phyloP scores from a whole-genome alignment of 2,797 vertebrate species.

The Helostoma temminkii region DNA sequence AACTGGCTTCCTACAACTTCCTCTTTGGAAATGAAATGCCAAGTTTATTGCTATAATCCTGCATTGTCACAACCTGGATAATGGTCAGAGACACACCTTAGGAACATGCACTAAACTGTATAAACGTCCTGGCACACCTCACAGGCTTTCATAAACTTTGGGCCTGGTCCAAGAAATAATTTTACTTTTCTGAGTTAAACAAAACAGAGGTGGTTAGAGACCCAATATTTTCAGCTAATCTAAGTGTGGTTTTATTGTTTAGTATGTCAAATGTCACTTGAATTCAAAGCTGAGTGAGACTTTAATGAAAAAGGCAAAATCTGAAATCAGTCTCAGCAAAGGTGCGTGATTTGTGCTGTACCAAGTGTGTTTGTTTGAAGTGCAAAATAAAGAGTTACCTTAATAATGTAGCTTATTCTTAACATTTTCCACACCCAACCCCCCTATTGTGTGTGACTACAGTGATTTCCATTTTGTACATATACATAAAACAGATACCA shows the following conservation, averaged over 20 bases:
- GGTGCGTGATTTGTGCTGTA: background rate
- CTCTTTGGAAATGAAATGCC: slow-evolving; percentile 18
- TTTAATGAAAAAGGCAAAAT: background rate
- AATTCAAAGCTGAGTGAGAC: background rate
- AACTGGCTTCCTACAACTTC: background rate
- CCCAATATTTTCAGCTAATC: background rate
- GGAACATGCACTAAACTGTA: slow-evolving; percentile 58
- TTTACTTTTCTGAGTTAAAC: background rate
- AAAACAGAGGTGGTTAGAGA: no score
- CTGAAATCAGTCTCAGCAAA: background rate
- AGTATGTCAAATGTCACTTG: slow-evolving; percentile 3
- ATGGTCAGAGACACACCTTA: slow-evolving; percentile 62
- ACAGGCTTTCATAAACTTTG: slow-evolving; percentile 34
- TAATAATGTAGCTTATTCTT: background rate
- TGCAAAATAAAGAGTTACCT: background rate
- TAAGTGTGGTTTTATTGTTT: slow-evolving; percentile 3
- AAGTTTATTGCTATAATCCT: slow-evolving; percentile 44
- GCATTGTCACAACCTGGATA: slow-evolving; percentile 48
- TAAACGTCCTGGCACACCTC: slow-evolving; percentile 64
- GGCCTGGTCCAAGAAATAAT: slow-evolving; percentile 15
- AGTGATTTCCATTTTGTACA: slow-evolving; percentile 45
- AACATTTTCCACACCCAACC: slow-evolving; percentile 46
- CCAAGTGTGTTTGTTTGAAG: background rate
- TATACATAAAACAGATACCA: slow-evolving; percentile 57
- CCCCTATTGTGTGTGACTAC: slow-evolving; percentile 15